Evolutionary conservation across 2,797 vertebrate genomes (phyloP), one percentile per base, ranked within the genome.

Genomic region (Hybognathus amarus): DNA sequence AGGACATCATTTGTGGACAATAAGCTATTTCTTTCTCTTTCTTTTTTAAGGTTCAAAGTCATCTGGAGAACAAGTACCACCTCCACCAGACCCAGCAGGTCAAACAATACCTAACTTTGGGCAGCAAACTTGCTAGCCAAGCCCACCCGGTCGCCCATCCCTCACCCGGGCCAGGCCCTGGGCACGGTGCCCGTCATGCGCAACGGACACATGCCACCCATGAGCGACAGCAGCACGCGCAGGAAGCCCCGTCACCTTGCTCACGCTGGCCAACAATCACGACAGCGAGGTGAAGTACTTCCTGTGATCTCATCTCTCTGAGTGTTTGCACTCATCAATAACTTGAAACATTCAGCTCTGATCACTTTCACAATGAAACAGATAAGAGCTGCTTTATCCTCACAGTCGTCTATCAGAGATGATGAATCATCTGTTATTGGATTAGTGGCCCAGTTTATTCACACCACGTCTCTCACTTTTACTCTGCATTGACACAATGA

Each of bases 41-140:
- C 38, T 61, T 77, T 82, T 36, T 79, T 3, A 88, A 99, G 98
- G 96, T 97, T 86, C 96, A 97, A 92, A 94, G 92, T 83, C 97
- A 97, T 90, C 92, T 98, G 92, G 97, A 99, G 92, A 97, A 94
- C 89, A 97, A 96, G 88, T 96, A 97, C 88, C 96, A 97, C 69
- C 91, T 97, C 76, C 96, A 97, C 77, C 96, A 97, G 90, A 90
- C 91, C 85, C 95, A 97, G 89, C 97, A 97, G 90, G 95, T 97
- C 89, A 97, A 98, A 89, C 96, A 98, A 89, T 98, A 97, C 89
- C 90, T 97, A 92, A 96, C 96, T 1, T 93, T 98, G 18, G 97
- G 98, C 66, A 94, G 94, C 84, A 97, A 97, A 90, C 87, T 97
- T 12, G 88, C 94, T 33, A 90, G 90, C 66, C 96, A 96, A 81